Percentiles rank a stretch among this genome's conserved stretches.
Evolutionary conservation across 2,113 vertebrate genomes (phyloP).

Genomic region (Cochlearius cochlearius): DNA sequence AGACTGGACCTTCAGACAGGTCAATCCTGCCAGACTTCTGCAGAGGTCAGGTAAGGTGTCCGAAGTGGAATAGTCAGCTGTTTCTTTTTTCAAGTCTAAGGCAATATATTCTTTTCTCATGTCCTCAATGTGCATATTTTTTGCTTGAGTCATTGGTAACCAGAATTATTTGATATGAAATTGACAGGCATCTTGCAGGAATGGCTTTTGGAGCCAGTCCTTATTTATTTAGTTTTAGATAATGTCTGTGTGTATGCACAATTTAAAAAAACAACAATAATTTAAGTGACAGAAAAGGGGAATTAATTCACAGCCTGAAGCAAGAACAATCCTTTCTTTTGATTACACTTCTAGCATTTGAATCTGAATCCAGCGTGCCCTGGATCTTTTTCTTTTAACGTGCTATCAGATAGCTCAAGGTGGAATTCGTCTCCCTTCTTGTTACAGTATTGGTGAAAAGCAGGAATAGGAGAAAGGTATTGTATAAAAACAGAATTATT

Average conservation of each 20-base stretch:
- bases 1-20: background rate
- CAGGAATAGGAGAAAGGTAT: background rate
- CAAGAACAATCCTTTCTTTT: background rate
- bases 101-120: background rate
- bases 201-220: background rate
- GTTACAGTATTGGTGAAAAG: background rate
- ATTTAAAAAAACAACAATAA: background rate
- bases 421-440: background rate
- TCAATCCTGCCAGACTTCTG: background rate
- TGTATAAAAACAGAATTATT: background rate
- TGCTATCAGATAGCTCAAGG: background rate
- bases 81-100: background rate
- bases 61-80: background rate
- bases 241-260: background rate
- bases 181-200: background rate
- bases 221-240: background rate
- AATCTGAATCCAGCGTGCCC: background rate
- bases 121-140: background rate
- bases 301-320: constrained; percentile 32
- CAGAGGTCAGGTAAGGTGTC: background rate
- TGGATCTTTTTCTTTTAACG: background rate
- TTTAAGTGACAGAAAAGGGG: background rate
- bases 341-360: background rate
- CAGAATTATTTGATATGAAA: background rate
- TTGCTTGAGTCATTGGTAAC: background rate